These are phyloP conservation scores for Stichopus horrens DNA, from an alignment of 53 echinoderm and acorn worm species.

Conservation along the genomic window DNA sequence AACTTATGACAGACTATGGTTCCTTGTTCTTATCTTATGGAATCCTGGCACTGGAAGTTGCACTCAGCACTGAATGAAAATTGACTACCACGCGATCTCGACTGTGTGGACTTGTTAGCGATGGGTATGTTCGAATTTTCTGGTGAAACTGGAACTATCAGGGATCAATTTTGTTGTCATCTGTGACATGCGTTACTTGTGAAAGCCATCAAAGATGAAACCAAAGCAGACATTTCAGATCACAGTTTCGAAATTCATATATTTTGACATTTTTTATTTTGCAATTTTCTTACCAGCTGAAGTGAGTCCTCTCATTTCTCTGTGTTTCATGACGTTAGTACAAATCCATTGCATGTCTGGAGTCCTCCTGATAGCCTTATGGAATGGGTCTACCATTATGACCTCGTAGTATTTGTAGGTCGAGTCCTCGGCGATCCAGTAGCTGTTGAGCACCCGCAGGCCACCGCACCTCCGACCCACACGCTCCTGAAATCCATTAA, in stretches of 20 bases:
- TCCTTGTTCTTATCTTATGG: no score
- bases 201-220: no score
- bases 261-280: neutral
- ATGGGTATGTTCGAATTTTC: no score
- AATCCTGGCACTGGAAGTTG: no score
- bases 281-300: constrained; percentile 72
- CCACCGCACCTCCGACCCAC: constrained; percentile 90
- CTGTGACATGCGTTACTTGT: no score
- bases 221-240: no score
- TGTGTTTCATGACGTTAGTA: constrained; percentile 89
- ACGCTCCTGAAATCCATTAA: constrained; percentile 61
- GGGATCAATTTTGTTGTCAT: no score
- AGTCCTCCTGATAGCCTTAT: constrained; percentile 88
- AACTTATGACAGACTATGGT: no score
- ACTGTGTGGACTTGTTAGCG: no score
- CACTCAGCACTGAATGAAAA: no score
- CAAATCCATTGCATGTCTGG: constrained; percentile 94
- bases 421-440: constrained; percentile 92
- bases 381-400: constrained; percentile 94
- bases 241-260: neutral
- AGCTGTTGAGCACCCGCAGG: constrained; percentile 92
- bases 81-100: no score
- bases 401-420: constrained; percentile 98
- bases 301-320: constrained; percentile 94
- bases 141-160: no score